Conservation (phyloP, 35 echinoderm and acorn worm genomes). For the Heliocidaris tuberculata region DNA sequence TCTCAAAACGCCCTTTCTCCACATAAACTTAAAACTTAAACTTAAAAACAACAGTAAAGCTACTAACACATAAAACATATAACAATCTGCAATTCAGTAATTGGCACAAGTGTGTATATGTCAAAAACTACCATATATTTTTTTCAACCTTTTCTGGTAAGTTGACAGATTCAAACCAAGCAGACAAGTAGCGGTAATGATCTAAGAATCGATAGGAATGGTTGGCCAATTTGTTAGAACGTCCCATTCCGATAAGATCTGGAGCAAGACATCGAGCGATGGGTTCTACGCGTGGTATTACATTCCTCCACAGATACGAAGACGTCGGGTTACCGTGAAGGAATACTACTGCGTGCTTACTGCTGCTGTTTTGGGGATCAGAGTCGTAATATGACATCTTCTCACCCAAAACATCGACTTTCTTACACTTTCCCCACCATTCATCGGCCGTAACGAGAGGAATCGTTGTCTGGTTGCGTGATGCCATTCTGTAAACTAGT, state of each 20-base stretch:
- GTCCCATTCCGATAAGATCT: slow-evolving; percentile 87
- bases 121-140: too few species aligned
- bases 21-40: too few species aligned
- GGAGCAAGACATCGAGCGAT: slow-evolving; percentile 79
- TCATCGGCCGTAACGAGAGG: slow-evolving; percentile 58
- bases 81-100: too few species aligned
- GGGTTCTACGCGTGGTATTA: slow-evolving; percentile 76
- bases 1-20: too few species aligned
- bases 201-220: slow-evolving; percentile 69
- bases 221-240: slow-evolving; percentile 69
- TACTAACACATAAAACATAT: too few species aligned
- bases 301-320: slow-evolving; percentile 88
- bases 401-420: slow-evolving; percentile 63
- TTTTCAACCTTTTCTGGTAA: slow-evolving; percentile 77
- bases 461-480: not conserved
- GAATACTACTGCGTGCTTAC: slow-evolving; percentile 57
- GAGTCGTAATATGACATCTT: slow-evolving; percentile 94
- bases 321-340: slow-evolving; percentile 95
- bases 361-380: slow-evolving; percentile 49
- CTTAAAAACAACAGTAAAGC: too few species aligned
- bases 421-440: slow-evolving; percentile 73
- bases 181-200: slow-evolving; percentile 81
- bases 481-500: not conserved
- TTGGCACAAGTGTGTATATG: too few species aligned
- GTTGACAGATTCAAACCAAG: slow-evolving; percentile 76